Conservation (phyloP, 2,888 invertebrate genomes). For the Latrodectus hesperus region DNA sequence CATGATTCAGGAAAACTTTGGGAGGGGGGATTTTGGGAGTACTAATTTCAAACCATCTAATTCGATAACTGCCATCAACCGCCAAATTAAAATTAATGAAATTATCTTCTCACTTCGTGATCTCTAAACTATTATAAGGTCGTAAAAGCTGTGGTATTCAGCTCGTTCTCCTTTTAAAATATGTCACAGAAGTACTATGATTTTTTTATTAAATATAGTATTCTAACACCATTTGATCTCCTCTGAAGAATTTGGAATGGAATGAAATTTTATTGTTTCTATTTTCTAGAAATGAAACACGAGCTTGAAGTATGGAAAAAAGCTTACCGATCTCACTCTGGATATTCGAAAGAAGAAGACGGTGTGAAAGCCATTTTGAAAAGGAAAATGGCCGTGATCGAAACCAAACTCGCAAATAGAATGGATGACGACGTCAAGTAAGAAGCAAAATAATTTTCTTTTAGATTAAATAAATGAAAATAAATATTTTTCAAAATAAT, state of each 20-base stretch:
- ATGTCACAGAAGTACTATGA: too few species aligned
- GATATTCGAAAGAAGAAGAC: conserved; percentile 89
- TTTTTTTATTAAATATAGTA: too few species aligned
- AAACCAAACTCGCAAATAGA: conserved; percentile 79
- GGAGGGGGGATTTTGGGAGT: too few species aligned
- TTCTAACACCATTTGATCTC: too few species aligned
- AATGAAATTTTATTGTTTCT: neutral
- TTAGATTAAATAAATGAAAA: neutral
- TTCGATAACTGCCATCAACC: too few species aligned
- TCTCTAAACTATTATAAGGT: too few species aligned
- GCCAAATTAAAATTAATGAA: too few species aligned
- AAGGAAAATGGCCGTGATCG: conserved; percentile 82
- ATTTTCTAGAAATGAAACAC: conserved; percentile 82
- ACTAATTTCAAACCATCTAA: too few species aligned
- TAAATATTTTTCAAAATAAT: neutral
- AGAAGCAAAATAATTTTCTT: conserved; percentile 17
- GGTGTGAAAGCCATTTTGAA: conserved; percentile 84
- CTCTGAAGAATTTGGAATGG: neutral
- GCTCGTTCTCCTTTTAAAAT: too few species aligned
- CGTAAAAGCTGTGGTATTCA: too few species aligned
- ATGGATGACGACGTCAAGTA: conserved; percentile 77
- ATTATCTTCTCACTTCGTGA: too few species aligned
- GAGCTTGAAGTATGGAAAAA: conserved; percentile 90
- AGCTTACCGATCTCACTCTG: conserved; percentile 82
- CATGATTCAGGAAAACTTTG: too few species aligned